Conservation (phyloP, 2,888 invertebrate genomes). For the Polymixis flavicincta region DNA sequence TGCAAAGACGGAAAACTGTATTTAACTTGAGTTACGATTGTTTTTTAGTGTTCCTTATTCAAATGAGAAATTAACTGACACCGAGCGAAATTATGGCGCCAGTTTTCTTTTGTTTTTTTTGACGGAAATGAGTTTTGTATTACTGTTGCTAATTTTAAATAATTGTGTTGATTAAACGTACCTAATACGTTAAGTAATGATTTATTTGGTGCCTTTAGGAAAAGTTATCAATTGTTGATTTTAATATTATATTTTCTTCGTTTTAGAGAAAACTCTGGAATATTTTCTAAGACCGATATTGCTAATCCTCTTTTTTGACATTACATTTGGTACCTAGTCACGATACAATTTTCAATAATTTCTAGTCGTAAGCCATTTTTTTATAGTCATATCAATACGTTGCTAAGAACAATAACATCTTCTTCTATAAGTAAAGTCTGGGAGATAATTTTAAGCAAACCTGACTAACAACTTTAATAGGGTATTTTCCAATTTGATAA, state of each 20-base stretch:
- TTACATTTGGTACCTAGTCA: no score
- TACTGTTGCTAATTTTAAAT: slow-evolving; percentile 12
- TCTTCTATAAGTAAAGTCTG: no score
- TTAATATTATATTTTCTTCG: neutral
- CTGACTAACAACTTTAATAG: neutral
- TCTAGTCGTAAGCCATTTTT: neutral
- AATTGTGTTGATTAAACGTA: neutral
- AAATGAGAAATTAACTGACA: slow-evolving; percentile 50
- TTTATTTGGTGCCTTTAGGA: neutral
- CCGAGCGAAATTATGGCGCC: slow-evolving; percentile 4
- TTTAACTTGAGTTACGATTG: slow-evolving; percentile 80
- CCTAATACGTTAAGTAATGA: neutral
- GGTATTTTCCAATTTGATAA: no score
- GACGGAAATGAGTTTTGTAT: slow-evolving; percentile 26
- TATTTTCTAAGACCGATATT: no score
- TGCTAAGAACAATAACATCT: neutral
- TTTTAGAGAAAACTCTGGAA: neutral
- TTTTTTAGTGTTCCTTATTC: slow-evolving; percentile 74
- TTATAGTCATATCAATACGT: neutral
- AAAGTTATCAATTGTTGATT: neutral
- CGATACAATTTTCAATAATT: neutral
- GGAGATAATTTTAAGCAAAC: neutral
- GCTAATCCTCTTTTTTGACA: neutral
- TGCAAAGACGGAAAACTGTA: slow-evolving; percentile 85
- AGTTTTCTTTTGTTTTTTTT: slow-evolving; percentile 13